Conservation (phyloP, 2,113 vertebrate species). For the Phaetusa simplex region DNA sequence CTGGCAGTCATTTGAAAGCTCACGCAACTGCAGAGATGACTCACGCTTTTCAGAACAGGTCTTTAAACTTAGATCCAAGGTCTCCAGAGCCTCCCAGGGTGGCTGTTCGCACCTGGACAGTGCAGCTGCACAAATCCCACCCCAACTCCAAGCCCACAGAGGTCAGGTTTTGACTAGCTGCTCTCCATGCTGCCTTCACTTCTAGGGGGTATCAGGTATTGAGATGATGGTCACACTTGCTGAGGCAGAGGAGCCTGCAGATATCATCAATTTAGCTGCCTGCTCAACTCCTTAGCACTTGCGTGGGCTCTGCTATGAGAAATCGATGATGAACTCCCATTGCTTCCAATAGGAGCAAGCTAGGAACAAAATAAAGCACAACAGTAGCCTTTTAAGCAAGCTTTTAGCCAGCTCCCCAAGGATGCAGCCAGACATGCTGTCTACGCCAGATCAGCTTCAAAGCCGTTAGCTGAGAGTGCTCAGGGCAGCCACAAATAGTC, state of each 20-base stretch:
- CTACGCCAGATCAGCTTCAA: constrained; percentile 10
- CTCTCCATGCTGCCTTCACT: neutral
- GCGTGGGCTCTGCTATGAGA: neutral
- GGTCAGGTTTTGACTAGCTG: neutral
- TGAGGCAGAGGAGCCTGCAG: neutral
- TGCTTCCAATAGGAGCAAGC: neutral
- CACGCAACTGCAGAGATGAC: neutral
- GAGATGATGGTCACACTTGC: neutral
- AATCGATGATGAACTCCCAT: neutral
- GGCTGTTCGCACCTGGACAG: neutral
- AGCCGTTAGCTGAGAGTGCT: neutral
- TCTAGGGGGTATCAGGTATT: neutral
- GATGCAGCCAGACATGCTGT: constrained; percentile 6
- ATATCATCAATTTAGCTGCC: neutral
- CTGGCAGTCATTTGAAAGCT: neutral
- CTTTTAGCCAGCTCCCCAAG: neutral
- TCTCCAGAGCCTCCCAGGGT: neutral
- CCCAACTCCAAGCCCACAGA: neutral
- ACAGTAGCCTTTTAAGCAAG: neutral
- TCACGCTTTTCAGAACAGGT: neutral
- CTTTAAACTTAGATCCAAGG: neutral
- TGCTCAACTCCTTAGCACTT: neutral
- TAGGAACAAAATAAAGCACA: neutral
- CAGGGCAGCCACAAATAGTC: constrained; percentile 16
- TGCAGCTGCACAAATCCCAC: neutral